These are phyloP conservation scores for Siniperca obscura DNA, from an alignment of 2,797 vertebrate species.

Conservation along the genomic window DNA sequence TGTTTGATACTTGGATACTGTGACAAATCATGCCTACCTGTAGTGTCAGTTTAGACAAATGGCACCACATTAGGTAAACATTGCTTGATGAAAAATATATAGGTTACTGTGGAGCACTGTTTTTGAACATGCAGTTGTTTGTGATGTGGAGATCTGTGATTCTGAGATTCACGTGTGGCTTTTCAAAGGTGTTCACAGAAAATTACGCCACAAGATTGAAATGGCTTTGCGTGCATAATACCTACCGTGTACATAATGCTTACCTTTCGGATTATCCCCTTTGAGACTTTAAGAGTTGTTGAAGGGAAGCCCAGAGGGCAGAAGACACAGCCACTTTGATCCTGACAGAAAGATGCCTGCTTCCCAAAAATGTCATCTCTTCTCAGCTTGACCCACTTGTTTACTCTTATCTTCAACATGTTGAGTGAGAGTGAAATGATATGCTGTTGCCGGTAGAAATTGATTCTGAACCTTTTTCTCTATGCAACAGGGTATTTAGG, in stretches of 20 bases:
- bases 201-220: conserved; percentile 45
- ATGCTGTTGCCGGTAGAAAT: conserved; percentile 58
- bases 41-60: conserved; percentile 26
- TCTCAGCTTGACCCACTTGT: conserved; percentile 79
- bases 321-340: conserved; percentile 70
- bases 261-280: conserved; percentile 63
- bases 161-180: conserved; percentile 37
- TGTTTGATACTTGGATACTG: not conserved
- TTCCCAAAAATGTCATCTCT: conserved; percentile 74
- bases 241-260: conserved; percentile 46
- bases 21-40: conserved; percentile 26
- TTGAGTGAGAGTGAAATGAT: conserved; percentile 74
- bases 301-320: conserved; percentile 69
- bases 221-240: conserved; percentile 38
- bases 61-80: conserved; percentile 24
- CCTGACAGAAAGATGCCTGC: conserved; percentile 73
- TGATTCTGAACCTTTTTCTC: conserved; percentile 51
- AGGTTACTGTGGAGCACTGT: conserved; percentile 9
- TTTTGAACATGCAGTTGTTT: conserved; percentile 21
- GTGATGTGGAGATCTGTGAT: conserved; percentile 33
- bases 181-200: conserved; percentile 45
- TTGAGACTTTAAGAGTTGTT: conserved; percentile 70
- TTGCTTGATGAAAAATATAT: conserved; percentile 45
- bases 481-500: conserved; percentile 50
- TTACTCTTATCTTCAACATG: conserved; percentile 72